Conservation (phyloP, 2,888 invertebrate species). For the Tetragnatha montana region DNA sequence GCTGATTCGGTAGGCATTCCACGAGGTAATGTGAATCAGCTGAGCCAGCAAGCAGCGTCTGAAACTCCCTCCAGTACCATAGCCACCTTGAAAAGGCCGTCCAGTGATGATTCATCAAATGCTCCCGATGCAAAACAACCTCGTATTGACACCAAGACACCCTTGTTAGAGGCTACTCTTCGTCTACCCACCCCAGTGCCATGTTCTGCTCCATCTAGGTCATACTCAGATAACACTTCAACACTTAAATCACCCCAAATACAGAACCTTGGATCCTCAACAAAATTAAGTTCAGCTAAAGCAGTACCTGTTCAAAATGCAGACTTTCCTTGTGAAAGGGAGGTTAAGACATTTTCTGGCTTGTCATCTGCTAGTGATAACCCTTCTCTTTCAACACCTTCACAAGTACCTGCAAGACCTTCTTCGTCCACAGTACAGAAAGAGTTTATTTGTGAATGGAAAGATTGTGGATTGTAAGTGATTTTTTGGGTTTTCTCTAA, state of each 20-base stretch:
- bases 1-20: constrained; percentile 72
- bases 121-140: constrained; percentile 52
- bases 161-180: constrained; percentile 67
- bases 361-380: constrained; percentile 65
- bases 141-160: constrained; percentile 65
- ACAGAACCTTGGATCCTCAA: constrained; percentile 41
- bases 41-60: constrained; percentile 71
- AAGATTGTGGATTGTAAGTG: constrained; percentile 84
- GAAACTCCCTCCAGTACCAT: constrained; percentile 64
- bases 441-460: constrained; percentile 90
- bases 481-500: not conserved
- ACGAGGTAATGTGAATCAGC: constrained; percentile 71
- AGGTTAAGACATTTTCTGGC: constrained; percentile 73
- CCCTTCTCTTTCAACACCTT: constrained; percentile 46
- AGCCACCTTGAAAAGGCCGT: constrained; percentile 69
- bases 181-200: constrained; percentile 60
- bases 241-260: constrained; percentile 54
- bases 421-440: constrained; percentile 60
- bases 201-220: constrained; percentile 61
- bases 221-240: constrained; percentile 62
- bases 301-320: constrained; percentile 72
- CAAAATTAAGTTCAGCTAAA: constrained; percentile 63
- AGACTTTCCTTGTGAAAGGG: constrained; percentile 74
- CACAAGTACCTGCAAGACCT: constrained; percentile 63
- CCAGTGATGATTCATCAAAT: constrained; percentile 59